These are phyloP conservation scores for Lycaon pictus DNA, from an alignment of 2,113 vertebrate genomes.

Conservation along the genomic window DNA sequence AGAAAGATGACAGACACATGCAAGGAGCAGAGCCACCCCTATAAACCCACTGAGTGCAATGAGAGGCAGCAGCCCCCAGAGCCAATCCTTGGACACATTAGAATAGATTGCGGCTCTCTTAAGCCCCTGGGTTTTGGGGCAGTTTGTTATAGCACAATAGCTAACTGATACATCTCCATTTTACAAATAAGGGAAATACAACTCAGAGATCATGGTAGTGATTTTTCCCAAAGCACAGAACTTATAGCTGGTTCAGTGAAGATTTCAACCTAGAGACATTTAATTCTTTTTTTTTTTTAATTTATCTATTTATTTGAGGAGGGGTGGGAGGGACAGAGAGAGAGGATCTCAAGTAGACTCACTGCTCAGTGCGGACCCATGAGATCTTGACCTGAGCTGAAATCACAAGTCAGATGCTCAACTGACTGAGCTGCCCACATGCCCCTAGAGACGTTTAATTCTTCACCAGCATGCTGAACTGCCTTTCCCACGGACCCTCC, in stretches of 20 bases:
- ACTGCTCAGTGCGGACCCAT: background rate
- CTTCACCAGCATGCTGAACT: background rate
- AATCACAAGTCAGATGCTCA: background rate
- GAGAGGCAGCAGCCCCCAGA: background rate
- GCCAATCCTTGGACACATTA: accelerated
- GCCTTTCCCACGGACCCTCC: background rate
- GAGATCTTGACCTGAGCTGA: background rate
- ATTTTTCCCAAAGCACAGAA: background rate
- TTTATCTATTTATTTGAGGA: background rate
- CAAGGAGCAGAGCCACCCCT: background rate
- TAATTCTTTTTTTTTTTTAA: background rate
- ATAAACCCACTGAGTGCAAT: accelerated
- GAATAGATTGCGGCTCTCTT: background rate
- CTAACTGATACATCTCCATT: background rate
- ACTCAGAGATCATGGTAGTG: background rate
- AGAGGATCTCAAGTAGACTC: background rate
- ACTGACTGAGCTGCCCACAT: background rate
- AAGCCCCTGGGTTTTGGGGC: background rate
- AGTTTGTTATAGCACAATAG: background rate
- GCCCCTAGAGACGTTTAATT: background rate
- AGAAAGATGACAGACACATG: background rate
- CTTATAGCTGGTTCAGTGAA: background rate
- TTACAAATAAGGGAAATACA: background rate
- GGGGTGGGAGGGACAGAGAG: background rate
- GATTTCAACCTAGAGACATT: background rate